A percentile compares a stretch with the other conserved stretches of the same genome.
Conservation (phyloP, 2,113 vertebrate species). For the Laticauda laticaudata region DNA sequence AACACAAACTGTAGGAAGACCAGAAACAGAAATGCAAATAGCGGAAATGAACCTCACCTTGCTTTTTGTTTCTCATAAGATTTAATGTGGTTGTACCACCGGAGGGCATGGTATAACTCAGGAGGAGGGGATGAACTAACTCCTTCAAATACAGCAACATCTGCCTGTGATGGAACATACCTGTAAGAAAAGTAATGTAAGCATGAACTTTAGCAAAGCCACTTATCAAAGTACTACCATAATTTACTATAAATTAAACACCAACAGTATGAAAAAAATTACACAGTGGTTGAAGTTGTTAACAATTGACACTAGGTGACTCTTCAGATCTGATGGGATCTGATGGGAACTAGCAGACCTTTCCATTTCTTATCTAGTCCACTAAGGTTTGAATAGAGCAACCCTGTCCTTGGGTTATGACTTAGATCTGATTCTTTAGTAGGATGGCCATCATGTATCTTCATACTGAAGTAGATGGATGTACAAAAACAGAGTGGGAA, state of each 20-base stretch:
- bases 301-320: background rate
- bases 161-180: constrained; percentile 93
- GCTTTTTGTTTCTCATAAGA: constrained; percentile 87
- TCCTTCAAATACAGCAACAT: constrained; percentile 88
- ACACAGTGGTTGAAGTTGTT: background rate
- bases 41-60: constrained; percentile 73
- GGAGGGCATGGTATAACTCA: constrained; percentile 85
- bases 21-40: background rate
- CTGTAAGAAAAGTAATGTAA: constrained; percentile 59
- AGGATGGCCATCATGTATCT: background rate
- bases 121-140: constrained; percentile 78
- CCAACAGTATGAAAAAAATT: background rate
- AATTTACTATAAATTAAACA: background rate
- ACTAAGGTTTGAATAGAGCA: background rate
- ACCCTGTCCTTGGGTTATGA: background rate
- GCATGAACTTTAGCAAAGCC: background rate
- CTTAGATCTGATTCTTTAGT: background rate
- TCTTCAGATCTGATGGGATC: background rate
- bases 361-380: background rate
- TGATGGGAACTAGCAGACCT: background rate
- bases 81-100: constrained; percentile 97
- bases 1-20: background rate
- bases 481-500: background rate
- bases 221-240: background rate
- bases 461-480: background rate